Evolutionary conservation across 2,113 vertebrate species (phyloP).

Genomic region (Hemiscyllium ocellatum): DNA sequence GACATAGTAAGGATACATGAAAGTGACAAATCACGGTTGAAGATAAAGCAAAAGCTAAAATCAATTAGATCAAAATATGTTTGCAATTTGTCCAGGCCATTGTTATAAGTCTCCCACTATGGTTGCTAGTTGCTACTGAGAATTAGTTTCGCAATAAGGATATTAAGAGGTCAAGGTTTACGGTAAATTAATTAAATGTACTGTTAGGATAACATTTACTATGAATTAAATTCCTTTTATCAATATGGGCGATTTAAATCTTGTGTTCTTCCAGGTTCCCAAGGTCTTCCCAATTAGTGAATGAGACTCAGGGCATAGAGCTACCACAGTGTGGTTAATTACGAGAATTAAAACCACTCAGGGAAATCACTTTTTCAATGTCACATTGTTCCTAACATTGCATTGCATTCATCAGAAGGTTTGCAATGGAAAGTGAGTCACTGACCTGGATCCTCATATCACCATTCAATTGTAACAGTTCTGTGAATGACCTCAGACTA

Average conservation of each 20-base stretch:
- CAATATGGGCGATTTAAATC: neutral
- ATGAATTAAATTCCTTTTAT: neutral
- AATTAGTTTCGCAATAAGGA: neutral
- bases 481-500: neutral
- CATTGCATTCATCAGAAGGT: too few species aligned
- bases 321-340: neutral
- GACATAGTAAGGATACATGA: neutral
- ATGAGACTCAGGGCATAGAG: neutral
- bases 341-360: neutral
- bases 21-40: neutral
- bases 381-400: neutral
- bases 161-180: neutral
- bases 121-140: neutral
- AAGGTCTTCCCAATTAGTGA: neutral
- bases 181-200: neutral
- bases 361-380: neutral
- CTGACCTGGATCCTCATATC: neutral
- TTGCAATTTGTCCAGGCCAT: neutral
- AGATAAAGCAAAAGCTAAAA: neutral
- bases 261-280: neutral
- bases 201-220: neutral
- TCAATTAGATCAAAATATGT: neutral
- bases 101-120: neutral
- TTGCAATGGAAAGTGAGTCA: neutral
- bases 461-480: neutral